Evolutionary conservation across 2,797 vertebrate genomes (phyloP).

Genomic region (Labeo calbasu): DNA sequence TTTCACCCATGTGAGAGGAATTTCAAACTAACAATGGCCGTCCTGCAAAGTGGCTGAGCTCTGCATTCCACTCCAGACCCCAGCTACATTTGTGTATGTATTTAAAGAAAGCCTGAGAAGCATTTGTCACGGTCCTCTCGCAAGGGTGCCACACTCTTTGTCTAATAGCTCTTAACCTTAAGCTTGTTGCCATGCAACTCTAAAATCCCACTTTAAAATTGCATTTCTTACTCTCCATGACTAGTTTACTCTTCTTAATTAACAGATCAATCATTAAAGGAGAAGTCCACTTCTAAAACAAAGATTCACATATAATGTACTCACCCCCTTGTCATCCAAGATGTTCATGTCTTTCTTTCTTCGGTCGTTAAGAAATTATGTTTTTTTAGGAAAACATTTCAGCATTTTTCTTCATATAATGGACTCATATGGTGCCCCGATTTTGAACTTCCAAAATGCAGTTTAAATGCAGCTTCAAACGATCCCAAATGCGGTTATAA

Average conservation of each 20-base stretch:
- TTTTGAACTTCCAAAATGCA: too few species aligned
- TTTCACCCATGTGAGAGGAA: constrained; percentile 12
- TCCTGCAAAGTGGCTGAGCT: constrained; percentile 5
- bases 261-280: neutral
- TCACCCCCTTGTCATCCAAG: too few species aligned
- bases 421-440: too few species aligned
- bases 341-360: too few species aligned
- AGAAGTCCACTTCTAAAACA: too few species aligned
- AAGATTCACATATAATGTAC: too few species aligned
- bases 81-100: constrained; percentile 19
- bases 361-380: too few species aligned
- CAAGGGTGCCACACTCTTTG: constrained; percentile 56
- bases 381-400: too few species aligned
- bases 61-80: constrained; percentile 13
- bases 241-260: constrained; percentile 9
- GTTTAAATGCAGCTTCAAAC: too few species aligned
- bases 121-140: neutral
- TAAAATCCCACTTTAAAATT: constrained; percentile 65
- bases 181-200: constrained; percentile 76
- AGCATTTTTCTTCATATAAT: too few species aligned
- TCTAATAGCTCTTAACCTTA: constrained; percentile 68
- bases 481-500: too few species aligned
- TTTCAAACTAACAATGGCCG: neutral
- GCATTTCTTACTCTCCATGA: neutral
- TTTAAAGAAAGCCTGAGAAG: constrained; percentile 35